Base-by-base conservation (phyloP, 1,140 invertebrate species). In the Caerostris extrusa region DNA sequence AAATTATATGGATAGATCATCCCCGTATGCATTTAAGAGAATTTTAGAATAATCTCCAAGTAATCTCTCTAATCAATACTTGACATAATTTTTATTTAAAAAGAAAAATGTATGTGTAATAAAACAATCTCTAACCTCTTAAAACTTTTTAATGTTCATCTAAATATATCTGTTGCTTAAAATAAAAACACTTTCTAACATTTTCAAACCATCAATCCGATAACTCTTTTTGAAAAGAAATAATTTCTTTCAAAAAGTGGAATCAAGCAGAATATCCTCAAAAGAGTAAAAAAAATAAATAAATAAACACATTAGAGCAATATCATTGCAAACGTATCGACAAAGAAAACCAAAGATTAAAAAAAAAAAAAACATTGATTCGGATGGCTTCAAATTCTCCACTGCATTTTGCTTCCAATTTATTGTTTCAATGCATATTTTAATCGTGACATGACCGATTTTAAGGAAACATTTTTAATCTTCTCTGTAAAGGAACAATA, bases 401-500 rank as follows among this genome's bases (percentile, higher is more conserved):
- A 50, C 3, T 77, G 34, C 71, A 12, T 77, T 77, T 19, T n/a
- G 56, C 57, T 85, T 34, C 57, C 83, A 57, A 64, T 88, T 88
- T 88, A 61, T 64, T 67, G 86, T 88, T 67, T 55, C 64, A 90
- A 56, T 71, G 55, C 88, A 90, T 71, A 77, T 90, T 90, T 90
- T 77, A 87, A 69, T 90, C 88, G 55, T 77, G 67, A 71, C 88
- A 71, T 58, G 88, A n/a, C 57, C 50, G 56, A 90, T 69, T 90
- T 61, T 53, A 61, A 71, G 55, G 34, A 83, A 85, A 57, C 64
- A 64, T 81, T 82, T 91, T 91, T 91, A 91, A 91, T 91, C 90
- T 91, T 85, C 81, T 19, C 56, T 58, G 12, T 19, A 83, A 81
- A 55, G 19, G 81, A 91, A 91, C 90, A 91, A 91, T 90, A 56